Evolutionary conservation across 2,113 vertebrate genomes (phyloP), one percentile per base, ranked within the genome.

Genomic region (Hypanus sabinus): DNA sequence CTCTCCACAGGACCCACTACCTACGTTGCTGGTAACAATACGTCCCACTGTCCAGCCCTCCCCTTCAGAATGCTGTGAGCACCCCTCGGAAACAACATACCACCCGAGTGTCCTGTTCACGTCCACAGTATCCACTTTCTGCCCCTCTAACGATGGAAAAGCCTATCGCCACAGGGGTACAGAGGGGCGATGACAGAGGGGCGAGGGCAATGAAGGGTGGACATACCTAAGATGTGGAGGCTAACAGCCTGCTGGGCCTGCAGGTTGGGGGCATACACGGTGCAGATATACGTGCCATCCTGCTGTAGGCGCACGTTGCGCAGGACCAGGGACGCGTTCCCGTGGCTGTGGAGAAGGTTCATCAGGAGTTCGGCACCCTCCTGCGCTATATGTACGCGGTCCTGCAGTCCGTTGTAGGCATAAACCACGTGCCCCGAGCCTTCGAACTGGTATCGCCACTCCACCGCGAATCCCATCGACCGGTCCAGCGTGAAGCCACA

Each of bases 381-480:
- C 94, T 95, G 96, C 6, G 95, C 88, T 0, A 91, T 0, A 0
- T 96, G 95, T 93, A 97, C 87, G 2, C 95, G 96, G 94, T 96
- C 97, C 0, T 79, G 65, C 75, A 97, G 96, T 30, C 97, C 97
- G 0, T 97, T 96, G 3, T 97, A 97, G 20, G 97, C 98, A 95
- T 98, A 95, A 2, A 98, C 65, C 94, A 98, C 94, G 1, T 96
- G 96, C 0, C 98, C 98, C 0, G 97, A 95, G 0, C 98, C 98
- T 62, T 95, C 95, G 95, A 97, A 97, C 95, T 98, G 98, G 94
- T 96, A 97, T 0, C 98, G 97, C 98, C 98, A 98, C 3, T 98
- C 98, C 0, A 98, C 96, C 0, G 97, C 96, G 33, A 98, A 98
- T 22, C 97, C 97, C 0, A 93, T 95, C 30, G 94, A 94, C 0